A percentile compares a stretch with the other conserved stretches of the same genome.
phyloP scores from a whole-genome alignment of 2,113 vertebrate genomes.

The Gavia stellata region DNA sequence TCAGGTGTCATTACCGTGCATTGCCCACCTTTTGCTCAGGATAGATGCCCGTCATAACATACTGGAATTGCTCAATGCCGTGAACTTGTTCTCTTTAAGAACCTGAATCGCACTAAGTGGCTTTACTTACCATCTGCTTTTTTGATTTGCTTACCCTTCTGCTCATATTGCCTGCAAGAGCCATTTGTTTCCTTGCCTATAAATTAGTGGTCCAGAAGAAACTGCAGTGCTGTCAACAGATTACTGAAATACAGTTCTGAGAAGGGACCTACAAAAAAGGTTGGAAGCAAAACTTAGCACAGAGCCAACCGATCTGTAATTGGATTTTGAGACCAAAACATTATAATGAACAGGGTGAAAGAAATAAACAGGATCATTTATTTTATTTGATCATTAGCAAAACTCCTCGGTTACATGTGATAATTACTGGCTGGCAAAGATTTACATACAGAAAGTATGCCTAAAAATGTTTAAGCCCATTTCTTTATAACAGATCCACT shows the following conservation, averaged over 20 bases:
- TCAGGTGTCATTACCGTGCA: not conserved
- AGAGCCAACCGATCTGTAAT: not conserved
- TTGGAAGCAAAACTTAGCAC: conserved; percentile 13
- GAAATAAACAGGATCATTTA: conserved; percentile 7
- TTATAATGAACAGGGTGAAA: not conserved
- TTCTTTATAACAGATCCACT: not conserved
- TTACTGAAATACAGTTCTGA: conserved; percentile 14
- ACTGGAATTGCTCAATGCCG: not conserved
- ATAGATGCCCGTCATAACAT: conserved; percentile 14
- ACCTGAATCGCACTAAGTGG: conserved; percentile 17
- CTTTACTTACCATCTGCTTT: conserved; percentile 37
- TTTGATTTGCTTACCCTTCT: conserved; percentile 46
- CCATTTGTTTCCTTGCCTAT: conserved; percentile 40
- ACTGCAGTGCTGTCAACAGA: conserved; percentile 17
- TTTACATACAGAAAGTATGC: not conserved
- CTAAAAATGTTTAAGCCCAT: not conserved
- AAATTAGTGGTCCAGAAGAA: conserved; percentile 24
- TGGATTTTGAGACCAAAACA: conserved; percentile 20
- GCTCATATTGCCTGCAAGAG: not conserved
- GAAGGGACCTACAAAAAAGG: conserved; percentile 9
- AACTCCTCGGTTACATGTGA: not conserved
- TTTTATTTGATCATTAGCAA: not conserved
- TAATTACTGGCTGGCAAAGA: conserved; percentile 18
- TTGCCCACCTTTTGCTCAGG: conserved; percentile 6
- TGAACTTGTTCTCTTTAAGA: conserved; percentile 23